Evolutionary conservation across 2,797 vertebrate genomes (phyloP), one percentile per base, ranked within the genome.

Genomic region (Pangasius larnaudii): DNA sequence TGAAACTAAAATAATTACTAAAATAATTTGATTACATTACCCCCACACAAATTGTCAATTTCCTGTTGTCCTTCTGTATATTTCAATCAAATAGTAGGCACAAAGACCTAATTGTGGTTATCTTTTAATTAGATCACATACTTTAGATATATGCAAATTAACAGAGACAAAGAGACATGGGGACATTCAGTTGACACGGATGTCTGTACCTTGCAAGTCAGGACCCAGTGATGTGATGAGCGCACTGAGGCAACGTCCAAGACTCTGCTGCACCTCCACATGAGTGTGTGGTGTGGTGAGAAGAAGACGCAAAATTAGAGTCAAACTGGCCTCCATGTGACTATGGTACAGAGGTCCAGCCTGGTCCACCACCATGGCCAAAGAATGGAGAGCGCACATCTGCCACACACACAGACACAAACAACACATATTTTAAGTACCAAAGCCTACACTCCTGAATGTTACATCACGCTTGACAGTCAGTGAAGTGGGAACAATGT

Each of bases 371-470:
- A 97, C 91, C 85, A 98, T 83, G 10, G 98, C 97, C 22, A 99
- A 94, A 33, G 97, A 97, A 89, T 98, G 97, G 49, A 99, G 94
- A 30, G 98, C 96, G 97, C 98, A 99, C 30, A 96, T 96, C 98
- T 99, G 90, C 19, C 63, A 79, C 22, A 84, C 36, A 89, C 1
- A 56, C 46, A 59, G 14, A 56, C 53, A 56, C 51, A 53, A 53
- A 30, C 22, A 72, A 27, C 16, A 90, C 42, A 86, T 10, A 86
- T 24, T 72, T 49, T 14, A 30, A 77, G 75, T 56, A 11, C 9
- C 24, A 74, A 74, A 27, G 42, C 42, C 39, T 74, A 42, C 27
- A 49, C 11, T 74, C 24, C 27, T 46, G 4, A 46, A 74, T 13
- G 22, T 13, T 27, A 27, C 19, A 46, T 74, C 42, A 46, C 22